Percentiles rank a stretch among this genome's conserved stretches.
Conservation (phyloP, 1,140 invertebrate species). For the Wasmannia auropunctata region DNA sequence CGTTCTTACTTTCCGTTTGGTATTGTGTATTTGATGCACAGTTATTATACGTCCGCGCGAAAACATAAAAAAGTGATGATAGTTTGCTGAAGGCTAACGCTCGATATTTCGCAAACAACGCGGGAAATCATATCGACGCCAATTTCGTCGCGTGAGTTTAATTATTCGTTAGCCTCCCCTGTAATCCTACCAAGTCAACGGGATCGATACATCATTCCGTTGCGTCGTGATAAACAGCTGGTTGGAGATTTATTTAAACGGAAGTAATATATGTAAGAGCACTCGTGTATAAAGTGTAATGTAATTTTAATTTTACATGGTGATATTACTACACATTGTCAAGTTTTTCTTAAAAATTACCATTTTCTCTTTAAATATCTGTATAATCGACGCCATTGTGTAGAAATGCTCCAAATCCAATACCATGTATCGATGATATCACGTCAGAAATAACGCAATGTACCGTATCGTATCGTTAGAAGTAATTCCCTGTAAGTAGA, state of each 20-base stretch:
- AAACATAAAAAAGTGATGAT: not conserved
- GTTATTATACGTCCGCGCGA: not conserved
- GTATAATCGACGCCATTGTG: not conserved
- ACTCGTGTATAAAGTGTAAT: not conserved
- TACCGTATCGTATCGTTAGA: not conserved
- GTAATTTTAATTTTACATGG: constrained; percentile 57
- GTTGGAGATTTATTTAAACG: constrained; percentile 27
- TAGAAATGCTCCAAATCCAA: not conserved
- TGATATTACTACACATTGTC: not conserved
- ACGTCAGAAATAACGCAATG: too few species aligned
- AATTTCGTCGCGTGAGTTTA: constrained; percentile 51
- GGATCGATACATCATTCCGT: constrained; percentile 48
- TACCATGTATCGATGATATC: not conserved
- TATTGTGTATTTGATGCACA: too few species aligned
- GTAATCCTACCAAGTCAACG: constrained; percentile 29
- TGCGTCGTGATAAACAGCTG: constrained; percentile 42
- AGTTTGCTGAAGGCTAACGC: not conserved
- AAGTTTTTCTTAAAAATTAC: not conserved
- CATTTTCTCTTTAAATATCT: not conserved
- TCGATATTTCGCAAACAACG: not conserved
- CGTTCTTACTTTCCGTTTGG: not conserved
- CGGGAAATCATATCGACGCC: constrained; percentile 24
- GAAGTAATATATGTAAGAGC: constrained; percentile 33
- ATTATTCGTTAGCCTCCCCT: constrained; percentile 34
- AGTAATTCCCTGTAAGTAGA: not conserved